phyloP scores from a whole-genome alignment of 2,888 invertebrate genomes.

The Caenorhabditis uteleia region DNA sequence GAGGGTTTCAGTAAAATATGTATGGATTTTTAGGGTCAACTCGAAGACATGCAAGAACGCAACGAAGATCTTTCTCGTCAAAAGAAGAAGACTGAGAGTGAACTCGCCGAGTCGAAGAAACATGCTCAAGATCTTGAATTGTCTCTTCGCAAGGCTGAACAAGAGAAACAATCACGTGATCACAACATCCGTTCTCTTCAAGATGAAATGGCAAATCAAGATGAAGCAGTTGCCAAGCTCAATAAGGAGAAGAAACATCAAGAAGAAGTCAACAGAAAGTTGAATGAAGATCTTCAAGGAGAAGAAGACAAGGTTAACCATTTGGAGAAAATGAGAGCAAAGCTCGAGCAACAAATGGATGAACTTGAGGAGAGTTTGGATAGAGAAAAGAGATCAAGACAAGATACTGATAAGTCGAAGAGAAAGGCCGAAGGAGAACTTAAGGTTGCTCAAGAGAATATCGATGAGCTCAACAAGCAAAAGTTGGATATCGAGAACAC shows the following conservation, averaged over 20 bases:
- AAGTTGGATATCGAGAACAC: conserved; percentile 77
- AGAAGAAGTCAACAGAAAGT: conserved; percentile 77
- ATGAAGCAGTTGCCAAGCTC: conserved; percentile 67
- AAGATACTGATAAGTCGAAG: conserved; percentile 86
- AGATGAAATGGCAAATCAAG: conserved; percentile 78
- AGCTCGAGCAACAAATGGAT: conserved; percentile 68
- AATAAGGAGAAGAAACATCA: conserved; percentile 76
- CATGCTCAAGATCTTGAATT: conserved; percentile 65
- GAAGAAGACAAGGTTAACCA: conserved; percentile 70
- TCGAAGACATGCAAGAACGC: conserved; percentile 63
- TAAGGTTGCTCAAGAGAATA: conserved; percentile 96
- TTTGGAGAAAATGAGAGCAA: conserved; percentile 69
- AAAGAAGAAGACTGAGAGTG: conserved; percentile 82
- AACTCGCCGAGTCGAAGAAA: conserved; percentile 80
- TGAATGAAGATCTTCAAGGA: conserved; percentile 69
- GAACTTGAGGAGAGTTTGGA: conserved; percentile 93
- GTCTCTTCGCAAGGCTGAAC: conserved; percentile 66
- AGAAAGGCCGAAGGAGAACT: conserved; percentile 95
- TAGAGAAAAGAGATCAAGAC: conserved; percentile 97
- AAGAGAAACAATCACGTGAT: conserved; percentile 69
- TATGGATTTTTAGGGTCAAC: too few species aligned
- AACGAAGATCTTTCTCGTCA: conserved; percentile 58
- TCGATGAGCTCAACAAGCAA: conserved; percentile 94
- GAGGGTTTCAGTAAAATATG: too few species aligned
- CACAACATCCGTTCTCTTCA: conserved; percentile 68